Evolutionary conservation across 2,113 vertebrate species (phyloP), one percentile per base, ranked within the genome.

Genomic region (Anguilla japonica): DNA sequence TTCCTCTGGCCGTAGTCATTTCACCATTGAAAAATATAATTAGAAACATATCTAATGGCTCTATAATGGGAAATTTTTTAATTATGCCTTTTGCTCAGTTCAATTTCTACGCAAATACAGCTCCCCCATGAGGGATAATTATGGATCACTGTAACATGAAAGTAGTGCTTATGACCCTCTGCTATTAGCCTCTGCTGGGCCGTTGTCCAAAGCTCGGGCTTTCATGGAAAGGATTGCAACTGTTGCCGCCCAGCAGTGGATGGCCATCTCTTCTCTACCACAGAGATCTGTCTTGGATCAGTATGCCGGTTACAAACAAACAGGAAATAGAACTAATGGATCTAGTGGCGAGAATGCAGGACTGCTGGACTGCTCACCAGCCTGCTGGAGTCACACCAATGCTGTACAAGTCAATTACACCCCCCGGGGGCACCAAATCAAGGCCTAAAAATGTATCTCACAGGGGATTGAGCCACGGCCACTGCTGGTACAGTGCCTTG

Each of bases 121-220:
- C 86, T 29, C 86, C 88, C 86, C 89, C 82, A 83, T n/a, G 88
- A 88, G 87, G 86, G 81, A 89, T 91, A 90, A 93, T 93, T 92
- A 93, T 88, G 87, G 89, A 92, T 83, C 26, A 40, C 91, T 93
- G 92, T 93, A 92, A 92, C 90, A 93, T 93, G 89, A 93, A 93
- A 85, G 83, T 85, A 82, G 89, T 88, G 83, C 89, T 90, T 92
- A 94, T 86, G 53, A 91, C 90, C 84, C 90, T 89, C 85, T 87
- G 91, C 87, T 92, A 91, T 94, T 89, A 92, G 91, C 26, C 3
- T 50, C 63, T 78, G 63, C 46, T 85, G 78, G 43, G 15, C 43
- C 39, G 3, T 79, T 67, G 34, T 85, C 89, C 91, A 89, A 46
- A 53, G 80, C 60, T 57, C 81, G 89, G 85, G 86, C 81, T 88